A percentile compares a stretch with the other conserved stretches of the same genome.
Conservation (phyloP, 2,888 invertebrate species). For the Lasioglossum vierecki region DNA sequence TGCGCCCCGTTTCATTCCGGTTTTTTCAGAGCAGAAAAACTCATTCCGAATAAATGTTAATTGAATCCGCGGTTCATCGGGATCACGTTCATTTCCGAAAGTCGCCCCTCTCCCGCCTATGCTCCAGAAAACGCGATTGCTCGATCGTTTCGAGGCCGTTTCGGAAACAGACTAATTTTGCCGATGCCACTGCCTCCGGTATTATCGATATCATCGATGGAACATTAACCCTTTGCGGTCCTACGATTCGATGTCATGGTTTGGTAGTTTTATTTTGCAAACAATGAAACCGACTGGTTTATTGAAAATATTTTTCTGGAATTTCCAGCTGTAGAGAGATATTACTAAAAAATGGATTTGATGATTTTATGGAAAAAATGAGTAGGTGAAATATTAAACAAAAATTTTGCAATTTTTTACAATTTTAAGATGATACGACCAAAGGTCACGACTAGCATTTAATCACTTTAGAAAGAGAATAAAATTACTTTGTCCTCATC, state of each 20-base stretch:
- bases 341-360: too few species aligned
- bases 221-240: not conserved
- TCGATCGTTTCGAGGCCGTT: not conserved
- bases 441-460: too few species aligned
- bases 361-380: too few species aligned
- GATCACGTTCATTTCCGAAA: not conserved
- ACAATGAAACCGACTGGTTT: not conserved
- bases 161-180: not conserved
- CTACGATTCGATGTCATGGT: not conserved
- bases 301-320: not conserved
- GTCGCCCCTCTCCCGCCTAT: not conserved
- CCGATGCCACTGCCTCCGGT: not conserved
- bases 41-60: slow-evolving; percentile 19
- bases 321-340: not conserved
- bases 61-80: not conserved
- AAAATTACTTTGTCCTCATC: too few species aligned
- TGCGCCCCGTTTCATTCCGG: not conserved
- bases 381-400: too few species aligned
- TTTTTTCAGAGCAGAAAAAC: not conserved
- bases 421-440: too few species aligned
- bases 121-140: not conserved
- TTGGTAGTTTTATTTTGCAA: not conserved
- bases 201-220: not conserved
- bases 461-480: too few species aligned
- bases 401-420: too few species aligned